These are phyloP conservation scores for Puntigrus tetrazona DNA, from an alignment of 2,113 vertebrate genomes.

Conservation along the genomic window DNA sequence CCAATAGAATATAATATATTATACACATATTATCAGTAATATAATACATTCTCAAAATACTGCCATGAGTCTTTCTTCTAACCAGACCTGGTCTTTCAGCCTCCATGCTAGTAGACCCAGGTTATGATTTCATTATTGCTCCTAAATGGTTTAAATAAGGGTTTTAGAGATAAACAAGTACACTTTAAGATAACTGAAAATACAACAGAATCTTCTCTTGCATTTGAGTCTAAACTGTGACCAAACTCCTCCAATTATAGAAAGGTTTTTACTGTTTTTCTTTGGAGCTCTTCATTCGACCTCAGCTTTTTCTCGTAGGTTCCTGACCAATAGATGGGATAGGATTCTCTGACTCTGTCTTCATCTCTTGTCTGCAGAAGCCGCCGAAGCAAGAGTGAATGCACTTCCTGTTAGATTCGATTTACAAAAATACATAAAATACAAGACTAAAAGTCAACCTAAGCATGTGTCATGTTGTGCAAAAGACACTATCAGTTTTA, in stretches of 20 bases:
- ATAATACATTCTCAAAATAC: not conserved
- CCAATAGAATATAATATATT: not conserved
- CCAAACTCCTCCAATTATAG: not conserved
- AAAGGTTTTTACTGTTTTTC: not conserved
- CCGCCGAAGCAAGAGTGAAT: not conserved
- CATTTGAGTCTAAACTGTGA: not conserved
- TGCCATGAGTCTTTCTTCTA: not conserved
- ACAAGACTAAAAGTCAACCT: too few relatives aligned
- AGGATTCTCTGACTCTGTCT: not conserved
- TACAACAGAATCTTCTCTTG: not conserved
- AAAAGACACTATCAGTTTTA: too few relatives aligned
- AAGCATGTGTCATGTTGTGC: too few relatives aligned
- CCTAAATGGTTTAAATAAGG: not conserved
- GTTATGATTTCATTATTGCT: not conserved
- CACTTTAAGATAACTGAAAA: not conserved
- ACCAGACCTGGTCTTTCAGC: not conserved
- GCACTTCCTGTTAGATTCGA: not conserved
- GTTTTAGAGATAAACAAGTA: not conserved
- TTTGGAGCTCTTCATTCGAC: not conserved
- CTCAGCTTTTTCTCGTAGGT: not conserved
- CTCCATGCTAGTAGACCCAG: not conserved
- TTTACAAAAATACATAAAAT: too few relatives aligned
- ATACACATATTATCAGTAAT: too few relatives aligned
- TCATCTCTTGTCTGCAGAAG: not conserved
- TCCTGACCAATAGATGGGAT: not conserved